A percentile compares a stretch with the other conserved stretches of the same genome.
phyloP scores from a whole-genome alignment of 2,888 invertebrate species.

The Osmoderma eremita region DNA sequence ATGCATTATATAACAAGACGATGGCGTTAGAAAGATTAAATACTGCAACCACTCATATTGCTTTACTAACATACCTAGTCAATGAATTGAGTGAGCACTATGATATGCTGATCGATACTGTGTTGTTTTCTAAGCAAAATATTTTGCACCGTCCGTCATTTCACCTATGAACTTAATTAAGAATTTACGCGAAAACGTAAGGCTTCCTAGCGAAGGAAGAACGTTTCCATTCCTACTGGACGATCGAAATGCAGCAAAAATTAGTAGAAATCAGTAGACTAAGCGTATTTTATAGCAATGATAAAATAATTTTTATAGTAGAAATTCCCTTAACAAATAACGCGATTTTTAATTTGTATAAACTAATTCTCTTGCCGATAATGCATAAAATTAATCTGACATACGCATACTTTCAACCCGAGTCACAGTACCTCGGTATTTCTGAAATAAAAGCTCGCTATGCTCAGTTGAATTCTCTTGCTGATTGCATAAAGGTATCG shows the following conservation, averaged over 20 bases:
- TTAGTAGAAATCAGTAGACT: neutral
- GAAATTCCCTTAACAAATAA: conserved; percentile 5
- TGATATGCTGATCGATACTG: conserved; percentile 19
- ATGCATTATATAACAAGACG: conserved; percentile 7
- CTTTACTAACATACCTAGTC: conserved; percentile 1
- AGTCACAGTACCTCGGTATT: neutral
- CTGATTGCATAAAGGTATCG: neutral
- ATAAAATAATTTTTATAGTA: neutral
- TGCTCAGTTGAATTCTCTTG: conserved; percentile 17
- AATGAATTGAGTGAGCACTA: conserved; percentile 33
- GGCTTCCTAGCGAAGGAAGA: neutral
- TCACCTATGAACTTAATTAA: neutral
- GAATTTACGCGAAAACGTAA: neutral
- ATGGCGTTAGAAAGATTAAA: neutral
- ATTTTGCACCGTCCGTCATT: conserved; percentile 9
- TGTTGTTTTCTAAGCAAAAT: conserved; percentile 22
- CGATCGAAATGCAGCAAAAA: neutral
- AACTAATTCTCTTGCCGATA: conserved; percentile 3
- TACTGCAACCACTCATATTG: conserved; percentile 18
- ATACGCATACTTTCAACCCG: neutral
- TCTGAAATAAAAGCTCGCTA: neutral
- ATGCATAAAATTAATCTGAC: neutral
- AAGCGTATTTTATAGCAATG: neutral
- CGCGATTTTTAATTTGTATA: neutral
- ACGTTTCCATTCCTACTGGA: neutral